Evolutionary conservation across 2,113 vertebrate species (phyloP).

Genomic region (Seriola aureovittata): DNA sequence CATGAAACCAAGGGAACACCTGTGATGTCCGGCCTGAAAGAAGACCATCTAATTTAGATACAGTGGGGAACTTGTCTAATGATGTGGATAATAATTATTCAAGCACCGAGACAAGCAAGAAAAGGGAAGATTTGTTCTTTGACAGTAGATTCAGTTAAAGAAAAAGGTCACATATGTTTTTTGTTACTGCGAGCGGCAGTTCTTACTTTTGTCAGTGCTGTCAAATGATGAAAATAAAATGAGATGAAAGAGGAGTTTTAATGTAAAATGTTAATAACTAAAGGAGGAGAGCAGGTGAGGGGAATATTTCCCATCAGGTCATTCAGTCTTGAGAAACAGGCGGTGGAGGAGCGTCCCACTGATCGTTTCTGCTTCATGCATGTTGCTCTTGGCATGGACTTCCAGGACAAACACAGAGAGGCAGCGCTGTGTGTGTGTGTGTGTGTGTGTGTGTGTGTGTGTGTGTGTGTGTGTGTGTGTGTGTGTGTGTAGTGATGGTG

Average conservation of each 20-base stretch:
- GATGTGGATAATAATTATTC: slow-evolving; percentile 76
- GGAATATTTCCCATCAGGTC: slow-evolving; percentile 69
- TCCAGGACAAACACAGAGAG: slow-evolving; percentile 71
- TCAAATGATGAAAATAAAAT: slow-evolving; percentile 32
- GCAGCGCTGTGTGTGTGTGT: slow-evolving; percentile 40
- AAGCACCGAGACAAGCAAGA: slow-evolving; percentile 53
- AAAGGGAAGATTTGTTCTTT: slow-evolving; percentile 60
- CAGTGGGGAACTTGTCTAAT: slow-evolving; percentile 71
- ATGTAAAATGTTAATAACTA: slow-evolving; percentile 31
- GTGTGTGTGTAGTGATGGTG: too few relatives aligned
- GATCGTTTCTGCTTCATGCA: slow-evolving; percentile 79
- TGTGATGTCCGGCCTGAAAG: slow-evolving; percentile 81
- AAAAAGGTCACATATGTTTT: slow-evolving; percentile 40
- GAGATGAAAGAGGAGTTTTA: not conserved
- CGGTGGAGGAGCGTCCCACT: slow-evolving; percentile 74
- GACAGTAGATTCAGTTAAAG: slow-evolving; percentile 37
- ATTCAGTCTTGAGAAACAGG: slow-evolving; percentile 71
- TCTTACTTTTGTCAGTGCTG: slow-evolving; percentile 17
- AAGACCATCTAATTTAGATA: slow-evolving; percentile 74
- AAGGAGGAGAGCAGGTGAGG: slow-evolving; percentile 56
- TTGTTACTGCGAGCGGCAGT: slow-evolving; percentile 17
- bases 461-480: not conserved
- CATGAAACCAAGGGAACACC: slow-evolving; percentile 78
- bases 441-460: not conserved
- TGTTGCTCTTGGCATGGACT: slow-evolving; percentile 82